Evolutionary conservation across 2,888 invertebrate species (phyloP), one percentile per base, ranked within the genome.

Genomic region (Penaeus monodon): DNA sequence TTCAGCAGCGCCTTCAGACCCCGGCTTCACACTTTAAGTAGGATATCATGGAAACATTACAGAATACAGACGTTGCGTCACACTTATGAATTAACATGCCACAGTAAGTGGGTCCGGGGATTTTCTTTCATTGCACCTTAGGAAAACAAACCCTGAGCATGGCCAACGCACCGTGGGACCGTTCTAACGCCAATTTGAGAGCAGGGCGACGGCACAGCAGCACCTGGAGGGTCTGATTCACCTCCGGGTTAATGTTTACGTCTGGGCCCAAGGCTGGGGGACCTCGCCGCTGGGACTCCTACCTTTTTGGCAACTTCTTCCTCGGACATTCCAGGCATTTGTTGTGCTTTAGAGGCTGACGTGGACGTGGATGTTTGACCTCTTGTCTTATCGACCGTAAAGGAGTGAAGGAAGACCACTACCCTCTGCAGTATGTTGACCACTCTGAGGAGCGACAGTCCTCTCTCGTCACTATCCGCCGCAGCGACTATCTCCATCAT

Each of bases 401-500:
- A 86, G 17, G 86, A 79, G 33, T 86, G 86, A 8, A 88, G 22
- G 76, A 84, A 88, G 20, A 81, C 80, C 10, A 80, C 76, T 7
- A 84, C 84, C 66, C 65, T 57, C 63, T 88, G 88, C 38, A 88
- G 49, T n/a, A 84, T 80, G 79, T 29, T 63, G 65, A 84, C 84
- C 24, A 88, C 88, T 33, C 80, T 84, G 27, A 89, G 80, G 83
- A 89, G 89, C 85, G 85, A 78, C 74, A 89, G 84, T 27, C 89
- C 89, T 78, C 89, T 80, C 86, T 88, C 89, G 86, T 89, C 89
- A 88, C 89, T 89, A 81, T 89, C 89, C 73, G 89, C 89, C 63
- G 89, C 89, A n/a, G 88, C 88, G 81, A 89, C 89, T 89, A 89
- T 78, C 84, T 89, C 89, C 89, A 89, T 89, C 57, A 68, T 81